Base-by-base conservation (phyloP, 2,888 invertebrate species). In the Taphrorychus bicolor region DNA sequence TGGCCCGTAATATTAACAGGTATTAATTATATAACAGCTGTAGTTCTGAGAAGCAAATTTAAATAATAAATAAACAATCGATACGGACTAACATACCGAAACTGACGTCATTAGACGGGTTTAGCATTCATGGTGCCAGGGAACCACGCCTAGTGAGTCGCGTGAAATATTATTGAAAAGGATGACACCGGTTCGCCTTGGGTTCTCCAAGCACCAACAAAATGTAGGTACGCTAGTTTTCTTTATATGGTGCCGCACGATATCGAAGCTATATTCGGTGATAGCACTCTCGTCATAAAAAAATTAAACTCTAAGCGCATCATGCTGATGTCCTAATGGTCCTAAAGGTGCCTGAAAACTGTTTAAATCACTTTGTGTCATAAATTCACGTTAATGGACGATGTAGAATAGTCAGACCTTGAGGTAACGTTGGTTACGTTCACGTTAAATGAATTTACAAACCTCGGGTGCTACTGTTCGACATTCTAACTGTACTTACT, bases 171-270 rank as follows among this genome's bases (percentile, higher is more conserved):
- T 73, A 71, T 73, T 67, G 70, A 72, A 73, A 72, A 74, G 70
- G 77, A 77, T 76, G 77, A 77, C 75, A 77, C 77, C 72, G 61
- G 77, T 72, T 76, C 70, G 73, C 77, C 77, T 77, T 77, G 77
- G 64, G 17, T 57, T 54, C 23, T 7, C 45, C 45, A 45, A 2
- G 17, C 17, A 45, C 45, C 45, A 45, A n/a, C 45, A 45, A 45
- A 2, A n/a, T n/a, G n/a, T n/a, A n/a, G 17, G 11, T 45, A 45
- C 16, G 32, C 32, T 32, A 32, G 60, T 58, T 64, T 41, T 41
- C 67, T 62, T 61, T 67, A 67, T 67, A 67, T 62, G 67, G 67
- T 61, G 53, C 61, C 67, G 61, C 52, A 59, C 49, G 22, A 14
- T 19, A 59, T 56, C 58, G 57, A 56, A 41, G 16, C 45, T 40